These are phyloP conservation scores for Tromatobia lineatoria DNA, from an alignment of 2,888 invertebrate genomes.

Conservation along the genomic window DNA sequence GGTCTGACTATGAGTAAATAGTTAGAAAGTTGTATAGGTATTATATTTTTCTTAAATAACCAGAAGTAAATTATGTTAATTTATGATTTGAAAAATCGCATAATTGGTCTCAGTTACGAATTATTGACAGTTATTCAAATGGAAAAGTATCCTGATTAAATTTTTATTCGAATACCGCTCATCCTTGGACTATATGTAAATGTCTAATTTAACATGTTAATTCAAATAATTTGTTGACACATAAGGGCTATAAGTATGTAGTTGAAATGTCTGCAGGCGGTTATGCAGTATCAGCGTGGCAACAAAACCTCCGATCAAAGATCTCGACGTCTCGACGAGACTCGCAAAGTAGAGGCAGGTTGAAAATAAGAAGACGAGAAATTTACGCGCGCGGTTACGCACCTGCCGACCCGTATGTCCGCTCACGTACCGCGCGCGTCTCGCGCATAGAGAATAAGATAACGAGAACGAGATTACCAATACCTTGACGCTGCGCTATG, in stretches of 20 bases:
- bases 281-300: not conserved
- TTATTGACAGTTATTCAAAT: too few species aligned
- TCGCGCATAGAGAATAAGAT: conserved; percentile 63
- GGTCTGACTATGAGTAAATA: too few species aligned
- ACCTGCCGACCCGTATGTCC: conserved; percentile 67
- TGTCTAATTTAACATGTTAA: not conserved
- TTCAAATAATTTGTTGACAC: not conserved
- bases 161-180: too few species aligned
- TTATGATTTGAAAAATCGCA: too few species aligned
- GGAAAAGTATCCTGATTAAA: too few species aligned
- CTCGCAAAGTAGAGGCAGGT: not conserved
- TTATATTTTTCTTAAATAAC: too few species aligned
- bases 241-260: not conserved
- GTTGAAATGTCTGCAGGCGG: not conserved
- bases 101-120: too few species aligned
- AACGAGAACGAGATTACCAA: conserved; percentile 64
- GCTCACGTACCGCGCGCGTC: conserved; percentile 56
- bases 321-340: not conserved
- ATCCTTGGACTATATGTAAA: too few species aligned
- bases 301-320: not conserved
- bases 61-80: too few species aligned
- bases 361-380: conserved; percentile 34
- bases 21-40: too few species aligned
- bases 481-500: conserved; percentile 1
- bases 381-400: conserved; percentile 58